Percentiles rank a stretch among this genome's conserved stretches.
These are phyloP conservation scores for Mythimna loreyi DNA, from an alignment of 2,888 invertebrate genomes.

Conservation along the genomic window DNA sequence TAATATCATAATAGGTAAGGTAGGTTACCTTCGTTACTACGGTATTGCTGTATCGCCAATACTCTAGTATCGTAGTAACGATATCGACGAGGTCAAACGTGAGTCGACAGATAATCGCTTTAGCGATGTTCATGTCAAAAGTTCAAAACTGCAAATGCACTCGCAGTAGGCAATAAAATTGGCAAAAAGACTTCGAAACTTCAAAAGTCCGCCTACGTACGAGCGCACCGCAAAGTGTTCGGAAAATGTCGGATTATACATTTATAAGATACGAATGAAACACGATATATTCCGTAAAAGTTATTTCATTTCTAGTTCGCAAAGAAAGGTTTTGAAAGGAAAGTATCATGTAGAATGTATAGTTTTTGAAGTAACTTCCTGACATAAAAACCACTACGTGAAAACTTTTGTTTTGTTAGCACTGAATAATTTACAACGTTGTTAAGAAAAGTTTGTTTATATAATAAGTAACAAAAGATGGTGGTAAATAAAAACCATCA, in stretches of 20 bases:
- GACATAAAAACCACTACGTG: not conserved
- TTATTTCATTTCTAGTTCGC: conserved; percentile 30
- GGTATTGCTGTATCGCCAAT: not conserved
- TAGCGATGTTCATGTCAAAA: conserved; percentile 6
- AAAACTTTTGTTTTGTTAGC: conserved; percentile 8
- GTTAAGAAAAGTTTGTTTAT: not conserved
- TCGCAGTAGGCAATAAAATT: conserved; percentile 23
- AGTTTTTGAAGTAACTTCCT: conserved; percentile 15
- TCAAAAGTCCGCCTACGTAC: conserved; percentile 12
- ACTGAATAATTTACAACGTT: conserved; percentile 18
- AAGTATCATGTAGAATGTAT: conserved; percentile 7
- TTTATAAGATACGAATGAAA: conserved; percentile 32
- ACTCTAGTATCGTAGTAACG: not conserved
- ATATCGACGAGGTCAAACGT: not conserved
- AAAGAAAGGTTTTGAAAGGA: conserved; percentile 25
- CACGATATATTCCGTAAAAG: conserved; percentile 36
- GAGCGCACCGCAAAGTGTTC: conserved; percentile 30
- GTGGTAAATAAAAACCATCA: not conserved
- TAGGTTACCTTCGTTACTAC: no score
- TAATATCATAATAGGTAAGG: no score
- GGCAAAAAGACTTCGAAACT: conserved; percentile 24
- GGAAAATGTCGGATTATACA: conserved; percentile 40
- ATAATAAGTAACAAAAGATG: not conserved
- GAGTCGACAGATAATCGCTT: conserved; percentile 11
- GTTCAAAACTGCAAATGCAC: conserved; percentile 35